Evolutionary conservation across 2,797 vertebrate species (phyloP), one percentile per base, ranked within the genome.

Genomic region (Chelonia mydas): DNA sequence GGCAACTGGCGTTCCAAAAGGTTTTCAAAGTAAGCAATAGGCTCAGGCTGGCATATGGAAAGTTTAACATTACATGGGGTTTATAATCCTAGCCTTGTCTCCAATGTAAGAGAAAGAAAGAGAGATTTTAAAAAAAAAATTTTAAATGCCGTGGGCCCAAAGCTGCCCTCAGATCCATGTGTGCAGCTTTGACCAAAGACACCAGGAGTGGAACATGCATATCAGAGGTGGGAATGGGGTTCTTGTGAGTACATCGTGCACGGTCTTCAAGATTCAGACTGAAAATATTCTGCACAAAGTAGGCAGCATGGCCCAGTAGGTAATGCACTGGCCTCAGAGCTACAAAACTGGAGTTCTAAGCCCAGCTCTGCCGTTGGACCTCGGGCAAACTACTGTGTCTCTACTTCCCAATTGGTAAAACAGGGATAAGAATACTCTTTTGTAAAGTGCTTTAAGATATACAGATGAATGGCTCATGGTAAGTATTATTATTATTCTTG

Each of bases 1-100:
- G 96, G 97, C 97, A 98, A 97, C 96, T 77, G 80, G 6, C 0
- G 87, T 41, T 93, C 90, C 96, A 84, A 91, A 96, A 83, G 93
- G 81, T 84, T 94, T 97, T 96, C 95, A 83, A 72, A 94, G 94
- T 53, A 96, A 91, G 95, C 37, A 91, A 80, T 3, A 78, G 92
- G 93, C 83, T 93, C 77, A 83, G 88, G 92, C 72, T 83, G 83
- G 49, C 2, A 5, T 41, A 61, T 11, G 72, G 87, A 74, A 95
- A 97, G 86, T 87, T 94, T 33, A 91, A 91, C 51, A 95, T 91
- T 90, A 72, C 82, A 57, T 90, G 61, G 92, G 97, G 90, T 89
- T 90, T 68, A 87, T 94, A 94, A 96, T 94, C 88, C 93, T 90
- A 47, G 83, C 81, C 88, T 85, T 28, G 41, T 2, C 33, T 76